Base-by-base conservation (phyloP, 2,888 invertebrate genomes). In the Tolmerus cingulatus region DNA sequence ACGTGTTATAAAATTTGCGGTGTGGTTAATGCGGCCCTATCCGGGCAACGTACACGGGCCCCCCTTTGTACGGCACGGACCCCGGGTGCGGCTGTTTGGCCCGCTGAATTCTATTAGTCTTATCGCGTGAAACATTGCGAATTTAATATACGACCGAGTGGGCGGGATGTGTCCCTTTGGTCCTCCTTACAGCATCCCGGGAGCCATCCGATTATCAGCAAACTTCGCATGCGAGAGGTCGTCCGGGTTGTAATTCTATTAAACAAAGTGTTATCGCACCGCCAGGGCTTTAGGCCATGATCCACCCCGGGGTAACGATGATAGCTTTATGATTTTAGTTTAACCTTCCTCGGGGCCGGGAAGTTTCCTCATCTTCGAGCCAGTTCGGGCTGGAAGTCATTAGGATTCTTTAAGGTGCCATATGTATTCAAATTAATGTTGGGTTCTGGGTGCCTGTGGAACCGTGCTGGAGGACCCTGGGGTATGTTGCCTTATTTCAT, bases 71-170 rank as follows among this genome's bases (percentile, higher is more conserved):
- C 37, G 40, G 55, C n/a, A 82, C 16, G 82, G 27, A 79, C 23
- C 40, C 19, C 1, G 82, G 27, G 40, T 19, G 8, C 19, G 84
- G 43, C 57, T 40, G 40, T 84, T 37, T 66, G 66, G 74, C 84
- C 66, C 84, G 74, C 37, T 57, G 84, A 84, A 86, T 86, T 86
- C 86, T 86, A 86, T 86, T 86, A 86, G 86, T 86, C 86, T 86
- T 86, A 86, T 86, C 86, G 86, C 86, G 86, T 86, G 46, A 86
- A 86, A 86, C 86, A 86, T 86, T 86, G 86, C 86, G 51, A 76
- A 86, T 76, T 34, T 86, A 86, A 74, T 84, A 84, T 84, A 84
- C 84, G 84, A 84, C 37, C 37, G 81, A 81, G 55, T 81, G 55
- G 81, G 55, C n/a, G 34, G 14, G 4, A 51, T 81, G 81, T 81